These are phyloP conservation scores for Spongia lamella DNA, from an alignment of 37 sponge, comb jelly and placozoan genomes.

Conservation along the genomic window DNA sequence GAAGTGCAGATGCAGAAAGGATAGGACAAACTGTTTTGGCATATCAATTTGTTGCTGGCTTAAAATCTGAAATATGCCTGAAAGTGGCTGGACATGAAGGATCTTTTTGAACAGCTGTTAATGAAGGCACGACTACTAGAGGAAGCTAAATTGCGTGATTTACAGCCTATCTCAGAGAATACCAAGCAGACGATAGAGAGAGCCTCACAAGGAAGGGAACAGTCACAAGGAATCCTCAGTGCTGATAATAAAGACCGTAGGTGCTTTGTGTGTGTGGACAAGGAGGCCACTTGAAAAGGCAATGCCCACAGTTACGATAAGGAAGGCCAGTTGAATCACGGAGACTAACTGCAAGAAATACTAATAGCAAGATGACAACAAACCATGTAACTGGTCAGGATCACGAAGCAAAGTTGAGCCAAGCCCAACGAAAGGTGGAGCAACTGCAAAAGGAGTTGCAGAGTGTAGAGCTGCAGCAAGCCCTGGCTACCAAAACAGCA, in stretches of 20 bases:
- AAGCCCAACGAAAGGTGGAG: too few relatives aligned
- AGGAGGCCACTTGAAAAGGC: too few relatives aligned
- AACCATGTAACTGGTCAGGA: constrained; percentile 10
- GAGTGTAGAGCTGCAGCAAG: background rate
- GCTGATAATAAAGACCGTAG: too few relatives aligned
- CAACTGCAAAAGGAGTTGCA: constrained; percentile 1
- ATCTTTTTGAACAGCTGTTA: constrained; percentile 33
- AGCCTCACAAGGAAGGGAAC: too few relatives aligned
- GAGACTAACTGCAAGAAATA: background rate
- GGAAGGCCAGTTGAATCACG: too few relatives aligned
- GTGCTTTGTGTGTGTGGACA: too few relatives aligned
- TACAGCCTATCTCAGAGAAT: too few relatives aligned
- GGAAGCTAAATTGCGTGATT: constrained; percentile 40
- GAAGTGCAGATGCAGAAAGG: constrained; percentile 27
- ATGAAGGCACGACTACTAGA: constrained; percentile 43
- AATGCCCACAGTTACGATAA: too few relatives aligned
- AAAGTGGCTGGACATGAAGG: constrained; percentile 47
- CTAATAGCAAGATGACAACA: background rate
- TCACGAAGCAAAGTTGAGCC: background rate
- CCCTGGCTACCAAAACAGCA: background rate
- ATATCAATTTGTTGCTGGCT: constrained; percentile 51
- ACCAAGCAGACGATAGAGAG: too few relatives aligned
- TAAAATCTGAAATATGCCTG: constrained; percentile 27
- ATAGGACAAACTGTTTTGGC: constrained; percentile 44
- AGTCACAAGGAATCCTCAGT: too few relatives aligned